phyloP scores from a whole-genome alignment of 2,888 invertebrate genomes.

The Sinohyriopsis cumingii region DNA sequence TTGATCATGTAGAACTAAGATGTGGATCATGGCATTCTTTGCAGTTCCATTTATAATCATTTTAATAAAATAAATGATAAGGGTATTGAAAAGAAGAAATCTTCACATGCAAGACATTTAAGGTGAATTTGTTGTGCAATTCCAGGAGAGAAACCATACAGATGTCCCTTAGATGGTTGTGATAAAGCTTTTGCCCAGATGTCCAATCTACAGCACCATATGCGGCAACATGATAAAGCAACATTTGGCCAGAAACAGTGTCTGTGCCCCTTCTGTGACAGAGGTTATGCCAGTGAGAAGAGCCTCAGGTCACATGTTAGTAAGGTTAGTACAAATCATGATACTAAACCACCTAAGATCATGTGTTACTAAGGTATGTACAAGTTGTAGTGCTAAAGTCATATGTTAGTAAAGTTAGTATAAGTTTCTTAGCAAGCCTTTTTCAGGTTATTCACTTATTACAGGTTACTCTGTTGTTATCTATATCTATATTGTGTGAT shows the following conservation, averaged over 20 bases:
- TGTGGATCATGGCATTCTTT: too few species aligned
- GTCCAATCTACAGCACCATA: slow-evolving; percentile 95
- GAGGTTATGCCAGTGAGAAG: slow-evolving; percentile 96
- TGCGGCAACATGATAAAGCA: slow-evolving; percentile 92
- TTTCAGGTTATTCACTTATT: slow-evolving; percentile 81
- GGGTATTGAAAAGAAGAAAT: too few species aligned
- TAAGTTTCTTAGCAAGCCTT: background rate
- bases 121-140: slow-evolving; percentile 38
- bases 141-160: slow-evolving; percentile 96
- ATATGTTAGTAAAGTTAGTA: slow-evolving; percentile 93
- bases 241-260: slow-evolving; percentile 89
- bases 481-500: too few species aligned
- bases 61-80: too few species aligned
- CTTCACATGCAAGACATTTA: too few species aligned
- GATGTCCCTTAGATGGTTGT: slow-evolving; percentile 94
- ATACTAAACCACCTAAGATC: too few species aligned
- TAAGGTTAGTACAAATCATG: slow-evolving; percentile 23
- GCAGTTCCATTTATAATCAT: too few species aligned
- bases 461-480: too few species aligned
- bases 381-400: slow-evolving; percentile 76
- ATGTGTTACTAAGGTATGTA: too few species aligned
- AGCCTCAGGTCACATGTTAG: slow-evolving; percentile 95
- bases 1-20: too few species aligned
- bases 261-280: slow-evolving; percentile 96
- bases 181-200: slow-evolving; percentile 97